Percentiles rank a stretch among this genome's conserved stretches.
These are phyloP conservation scores for Lytechinus variegatus DNA, from an alignment of 35 echinoderm and acorn worm species.

Conservation along the genomic window DNA sequence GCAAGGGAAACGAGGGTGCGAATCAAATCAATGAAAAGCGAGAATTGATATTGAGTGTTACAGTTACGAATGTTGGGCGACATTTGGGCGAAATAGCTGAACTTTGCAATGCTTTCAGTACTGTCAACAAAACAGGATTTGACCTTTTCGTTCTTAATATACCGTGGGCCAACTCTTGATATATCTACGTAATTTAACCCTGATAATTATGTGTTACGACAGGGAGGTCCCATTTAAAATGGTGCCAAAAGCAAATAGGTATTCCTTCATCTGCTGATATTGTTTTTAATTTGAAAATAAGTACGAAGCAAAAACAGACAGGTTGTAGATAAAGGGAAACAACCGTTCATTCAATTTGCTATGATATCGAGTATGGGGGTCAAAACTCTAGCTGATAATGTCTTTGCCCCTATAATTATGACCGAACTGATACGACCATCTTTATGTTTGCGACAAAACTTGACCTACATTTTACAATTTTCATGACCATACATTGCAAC, in stretches of 20 bases:
- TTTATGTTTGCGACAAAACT: no score
- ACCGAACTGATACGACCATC: no score
- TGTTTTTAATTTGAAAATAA: no score
- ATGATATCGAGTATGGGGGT: no score
- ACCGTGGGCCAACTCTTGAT: background rate
- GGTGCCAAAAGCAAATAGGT: background rate
- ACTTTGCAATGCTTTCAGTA: background rate
- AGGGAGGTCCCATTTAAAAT: background rate
- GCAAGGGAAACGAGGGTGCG: background rate
- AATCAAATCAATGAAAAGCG: background rate
- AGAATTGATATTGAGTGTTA: background rate
- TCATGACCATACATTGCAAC: no score
- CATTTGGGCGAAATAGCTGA: background rate
- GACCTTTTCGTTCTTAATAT: background rate
- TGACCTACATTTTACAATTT: no score
- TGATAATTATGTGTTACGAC: background rate
- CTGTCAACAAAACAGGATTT: background rate
- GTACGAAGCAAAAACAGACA: no score
- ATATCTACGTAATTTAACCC: background rate
- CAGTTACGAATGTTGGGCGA: background rate
- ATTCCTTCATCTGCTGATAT: no score
- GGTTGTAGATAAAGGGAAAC: no score
- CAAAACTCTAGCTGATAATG: no score
- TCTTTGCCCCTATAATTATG: no score
- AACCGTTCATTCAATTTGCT: no score